Base-by-base conservation (phyloP, 2,797 vertebrate genomes). In the Epinephelus awoara region DNA sequence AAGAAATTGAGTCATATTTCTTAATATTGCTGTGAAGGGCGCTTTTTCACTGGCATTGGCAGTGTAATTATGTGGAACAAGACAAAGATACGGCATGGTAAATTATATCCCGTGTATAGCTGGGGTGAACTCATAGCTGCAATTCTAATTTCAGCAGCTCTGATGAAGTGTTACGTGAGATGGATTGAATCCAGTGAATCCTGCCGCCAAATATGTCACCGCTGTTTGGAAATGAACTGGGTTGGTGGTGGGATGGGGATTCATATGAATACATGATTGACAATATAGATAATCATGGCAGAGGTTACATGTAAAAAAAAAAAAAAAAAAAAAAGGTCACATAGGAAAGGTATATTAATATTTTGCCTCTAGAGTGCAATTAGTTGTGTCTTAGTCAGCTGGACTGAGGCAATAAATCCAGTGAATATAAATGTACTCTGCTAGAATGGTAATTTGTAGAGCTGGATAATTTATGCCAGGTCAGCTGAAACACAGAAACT, bases 21-120 rank as follows among this genome's bases (percentile, higher is more conserved):
- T 80, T 76, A 38, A 47, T 84, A 68, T 51, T 21, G 42, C 57
- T 51, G 55, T 67, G 76, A 77, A 34, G 55, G 58, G 21, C 19
- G 11, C 58, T 85, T 81, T 73, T 84, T 49, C 68, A 10, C 38
- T 40, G 58, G 51, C 27, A 81, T 75, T 89, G 85, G 63, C 80
- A 81, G 72, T 84, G 90, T 85, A 90, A 90, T 94, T 89, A 87
- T 75, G 72, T 71, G 72, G 69, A 87, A 82, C 79, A 81, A 85
- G 85, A 73, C 58, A 70, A 83, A 83, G 61, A 85, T 63, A 77
- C 51, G 64, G 76, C 3, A 0, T 67, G 65, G 83, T 74, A 67
- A 90, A 88, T 82, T 87, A 83, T 80, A 84, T 85, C 71, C 73
- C 68, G 59, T 71, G 65, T 81, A 75, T 56, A 59, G 65, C 63